Percentiles rank a stretch among this genome's conserved stretches.
These are phyloP conservation scores for Aphaenogaster rudis DNA, from an alignment of 1,140 invertebrate species.

Conservation along the genomic window DNA sequence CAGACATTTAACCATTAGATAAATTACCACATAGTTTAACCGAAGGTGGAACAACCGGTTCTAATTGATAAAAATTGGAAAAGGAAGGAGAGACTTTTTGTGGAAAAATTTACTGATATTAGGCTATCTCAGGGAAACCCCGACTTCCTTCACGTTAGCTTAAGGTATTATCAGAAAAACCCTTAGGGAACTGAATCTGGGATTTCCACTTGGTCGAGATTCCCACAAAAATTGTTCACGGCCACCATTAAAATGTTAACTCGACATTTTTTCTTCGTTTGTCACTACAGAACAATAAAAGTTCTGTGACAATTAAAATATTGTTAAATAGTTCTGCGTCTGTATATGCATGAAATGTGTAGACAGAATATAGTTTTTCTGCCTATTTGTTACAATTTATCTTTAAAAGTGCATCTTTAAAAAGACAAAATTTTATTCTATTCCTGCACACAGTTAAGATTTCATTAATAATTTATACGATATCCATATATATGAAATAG, in stretches of 20 bases:
- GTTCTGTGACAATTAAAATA: neutral
- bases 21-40: no score
- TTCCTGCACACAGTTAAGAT: neutral
- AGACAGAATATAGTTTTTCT: neutral
- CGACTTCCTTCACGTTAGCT: neutral
- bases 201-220: neutral
- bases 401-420: neutral
- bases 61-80: neutral
- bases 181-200: conserved; percentile 6
- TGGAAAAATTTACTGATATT: neutral
- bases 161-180: conserved; percentile 4
- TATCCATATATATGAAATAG: neutral
- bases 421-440: conserved; percentile 8
- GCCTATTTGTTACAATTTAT: neutral
- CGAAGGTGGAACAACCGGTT: no score
- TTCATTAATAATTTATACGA: conserved; percentile 10
- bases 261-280: neutral
- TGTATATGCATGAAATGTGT: neutral
- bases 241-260: neutral
- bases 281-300: neutral
- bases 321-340: neutral
- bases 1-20: no score
- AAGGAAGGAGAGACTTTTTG: neutral
- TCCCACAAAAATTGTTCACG: neutral
- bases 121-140: neutral